Conservation (phyloP, 2,888 invertebrate species). For the Thyatira batis region DNA sequence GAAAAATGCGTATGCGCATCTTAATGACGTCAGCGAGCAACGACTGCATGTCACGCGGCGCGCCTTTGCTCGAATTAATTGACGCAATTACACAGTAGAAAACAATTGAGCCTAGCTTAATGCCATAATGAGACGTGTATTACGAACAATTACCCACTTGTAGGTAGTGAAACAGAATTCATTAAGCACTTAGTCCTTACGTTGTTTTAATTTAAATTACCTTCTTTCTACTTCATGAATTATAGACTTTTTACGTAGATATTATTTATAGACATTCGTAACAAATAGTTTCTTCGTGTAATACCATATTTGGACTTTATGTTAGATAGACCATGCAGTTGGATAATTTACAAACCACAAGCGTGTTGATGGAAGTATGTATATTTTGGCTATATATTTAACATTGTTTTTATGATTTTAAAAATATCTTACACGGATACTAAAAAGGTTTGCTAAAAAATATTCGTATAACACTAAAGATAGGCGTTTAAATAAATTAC, state of each 20-base stretch:
- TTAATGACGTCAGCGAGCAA: constrained; percentile 62
- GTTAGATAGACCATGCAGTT: no score
- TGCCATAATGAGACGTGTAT: constrained; percentile 61
- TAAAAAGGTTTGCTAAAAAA: no score
- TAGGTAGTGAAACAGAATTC: constrained; percentile 52
- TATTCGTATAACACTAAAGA: no score
- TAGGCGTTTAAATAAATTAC: no score
- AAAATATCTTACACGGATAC: no score
- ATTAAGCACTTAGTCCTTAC: no score
- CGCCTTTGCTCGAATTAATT: constrained; percentile 73
- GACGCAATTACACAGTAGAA: constrained; percentile 72
- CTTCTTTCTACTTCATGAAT: constrained; percentile 24
- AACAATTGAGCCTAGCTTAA: constrained; percentile 68
- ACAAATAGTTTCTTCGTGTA: no score
- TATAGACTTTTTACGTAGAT: constrained; percentile 16
- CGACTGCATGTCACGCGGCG: constrained; percentile 59
- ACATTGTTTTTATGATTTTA: no score
- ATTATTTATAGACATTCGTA: constrained; percentile 7
- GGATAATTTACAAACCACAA: no score
- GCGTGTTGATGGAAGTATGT: no score
- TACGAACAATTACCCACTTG: constrained; percentile 62
- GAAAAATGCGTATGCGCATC: constrained; percentile 68
- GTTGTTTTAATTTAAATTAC: constrained; percentile 49
- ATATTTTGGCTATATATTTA: no score
- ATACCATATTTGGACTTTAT: no score